Base-by-base conservation (phyloP, 2,797 vertebrate genomes). In the Tokudaia tokunoshimensis region DNA sequence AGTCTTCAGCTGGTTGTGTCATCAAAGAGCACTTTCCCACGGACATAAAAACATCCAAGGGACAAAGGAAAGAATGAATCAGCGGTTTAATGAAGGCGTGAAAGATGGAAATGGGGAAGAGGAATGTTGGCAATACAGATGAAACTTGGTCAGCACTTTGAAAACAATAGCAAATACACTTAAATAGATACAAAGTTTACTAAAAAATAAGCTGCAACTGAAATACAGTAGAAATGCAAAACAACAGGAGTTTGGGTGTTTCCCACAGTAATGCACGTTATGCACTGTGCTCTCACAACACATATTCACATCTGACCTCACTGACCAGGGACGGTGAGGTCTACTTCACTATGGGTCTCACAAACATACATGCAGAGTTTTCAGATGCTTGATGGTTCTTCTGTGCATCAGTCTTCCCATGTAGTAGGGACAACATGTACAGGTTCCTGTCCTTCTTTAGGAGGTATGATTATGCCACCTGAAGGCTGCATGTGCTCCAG, bases 151-250 rank as follows among this genome's bases (percentile, higher is more conserved):
- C 94, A 19, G 67, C 29, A 92, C 34, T 75, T 94, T 81, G 19
- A 94, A 87, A 61, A 57, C 93, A 96, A 41, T 11, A 97, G 95
- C 55, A 90, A 83, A 95, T 86, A 97, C 87, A 95, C 95, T 98
- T 98, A 98, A 98, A 99, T 99, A 99, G 98, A 98, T 98, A 99
- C 98, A 98, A 99, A 99, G 98, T 99, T 99, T 99, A 99, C 99
- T 99, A 99, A 99, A 41, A 99, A 99, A 99, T 99, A 99, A 98
- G 98, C 97, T 98, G 98, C 98, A 98, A 98, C 98, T 98, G 98
- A 98, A 99, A 98, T 99, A 99, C 98, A 99, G 99, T 99, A 99
- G 99, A 99, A 99, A 99, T 98, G 98, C 97, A 96, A 98, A 98
- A 98, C 98, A 98, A 99, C 98, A 99, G 98, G 98, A 99, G 98